Percentiles rank a stretch among this genome's conserved stretches.
Conservation (phyloP, 2,797 vertebrate genomes). For the Schizopygopsis pylzovi region DNA sequence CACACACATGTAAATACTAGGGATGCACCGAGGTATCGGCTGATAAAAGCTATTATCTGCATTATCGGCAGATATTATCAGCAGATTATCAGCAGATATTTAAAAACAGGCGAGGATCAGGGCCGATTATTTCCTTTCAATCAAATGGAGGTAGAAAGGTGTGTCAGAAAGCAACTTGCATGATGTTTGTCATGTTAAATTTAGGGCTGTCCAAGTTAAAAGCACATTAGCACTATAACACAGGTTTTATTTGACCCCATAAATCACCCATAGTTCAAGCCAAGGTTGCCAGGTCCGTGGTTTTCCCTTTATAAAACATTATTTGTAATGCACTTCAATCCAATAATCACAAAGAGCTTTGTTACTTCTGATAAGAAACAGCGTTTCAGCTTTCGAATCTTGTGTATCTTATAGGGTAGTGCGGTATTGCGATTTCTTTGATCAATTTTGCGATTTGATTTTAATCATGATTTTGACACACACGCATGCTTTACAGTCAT, state of each 20-base stretch:
- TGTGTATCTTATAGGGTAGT: too few relatives aligned
- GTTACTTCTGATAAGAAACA: too few relatives aligned
- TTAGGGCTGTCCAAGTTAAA: not conserved
- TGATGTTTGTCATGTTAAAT: not conserved
- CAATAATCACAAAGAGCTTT: too few relatives aligned
- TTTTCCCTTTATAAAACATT: too few relatives aligned
- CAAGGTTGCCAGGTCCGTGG: too few relatives aligned
- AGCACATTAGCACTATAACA: not conserved
- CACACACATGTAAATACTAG: not conserved
- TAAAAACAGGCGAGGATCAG: not conserved
- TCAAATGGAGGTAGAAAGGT: not conserved
- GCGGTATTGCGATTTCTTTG: too few relatives aligned
- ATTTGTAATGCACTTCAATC: too few relatives aligned
- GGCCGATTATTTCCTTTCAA: not conserved
- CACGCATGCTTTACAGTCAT: too few relatives aligned
- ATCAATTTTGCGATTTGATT: too few relatives aligned
- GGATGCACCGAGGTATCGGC: not conserved
- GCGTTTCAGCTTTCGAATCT: too few relatives aligned
- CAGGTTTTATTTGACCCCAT: not conserved
- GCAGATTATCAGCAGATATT: not conserved
- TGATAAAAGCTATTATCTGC: not conserved
- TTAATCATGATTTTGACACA: too few relatives aligned
- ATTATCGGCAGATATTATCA: not conserved
- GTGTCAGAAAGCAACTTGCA: too few relatives aligned
- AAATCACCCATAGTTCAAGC: not conserved